Evolutionary conservation across 1,140 invertebrate genomes (phyloP).

Genomic region (Microplitis mediator): DNA sequence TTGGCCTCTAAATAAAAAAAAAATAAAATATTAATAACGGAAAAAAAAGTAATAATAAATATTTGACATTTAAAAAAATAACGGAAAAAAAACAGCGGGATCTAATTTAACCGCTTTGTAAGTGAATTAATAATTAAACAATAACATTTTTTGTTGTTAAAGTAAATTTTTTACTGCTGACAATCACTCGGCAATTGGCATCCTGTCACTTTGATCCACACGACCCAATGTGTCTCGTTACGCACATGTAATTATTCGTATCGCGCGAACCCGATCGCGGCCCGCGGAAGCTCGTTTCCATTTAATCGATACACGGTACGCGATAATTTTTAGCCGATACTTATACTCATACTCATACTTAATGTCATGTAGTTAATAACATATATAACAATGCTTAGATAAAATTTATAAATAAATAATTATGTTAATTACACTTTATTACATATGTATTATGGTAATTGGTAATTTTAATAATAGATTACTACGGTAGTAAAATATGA

Average conservation of each 20-base stretch:
- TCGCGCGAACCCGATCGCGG: conserved; percentile 2
- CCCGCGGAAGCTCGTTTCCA: conserved; percentile 21
- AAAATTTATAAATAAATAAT: neutral
- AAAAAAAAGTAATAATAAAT: neutral
- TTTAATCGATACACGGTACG: conserved; percentile 23
- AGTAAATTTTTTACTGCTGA: neutral
- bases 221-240: neutral
- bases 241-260: conserved; percentile 25
- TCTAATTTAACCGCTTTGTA: no score
- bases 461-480: neutral
- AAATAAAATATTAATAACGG: neutral
- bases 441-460: neutral
- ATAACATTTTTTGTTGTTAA: neutral
- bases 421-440: neutral
- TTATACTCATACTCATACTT: no score
- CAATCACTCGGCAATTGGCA: neutral
- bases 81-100: no score
- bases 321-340: neutral
- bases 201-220: conserved; percentile 7
- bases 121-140: neutral
- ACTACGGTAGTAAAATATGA: neutral
- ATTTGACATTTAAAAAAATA: neutral
- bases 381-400: no score
- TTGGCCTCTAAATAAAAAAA: neutral
- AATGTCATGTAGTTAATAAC: no score